phyloP scores from a whole-genome alignment of 2,888 invertebrate species.

The Hetaerina titia region DNA sequence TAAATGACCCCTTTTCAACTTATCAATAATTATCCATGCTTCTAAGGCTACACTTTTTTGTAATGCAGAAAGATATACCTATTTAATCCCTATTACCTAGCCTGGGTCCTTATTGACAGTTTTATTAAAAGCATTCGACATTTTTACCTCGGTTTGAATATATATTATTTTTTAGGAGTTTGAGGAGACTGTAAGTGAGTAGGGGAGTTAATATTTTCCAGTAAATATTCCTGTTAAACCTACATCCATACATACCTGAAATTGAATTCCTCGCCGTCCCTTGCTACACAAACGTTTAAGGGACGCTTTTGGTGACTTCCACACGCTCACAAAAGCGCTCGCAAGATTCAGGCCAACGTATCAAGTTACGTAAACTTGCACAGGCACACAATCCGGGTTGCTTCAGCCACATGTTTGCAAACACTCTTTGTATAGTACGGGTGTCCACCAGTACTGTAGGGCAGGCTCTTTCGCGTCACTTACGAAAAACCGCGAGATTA shows the following conservation, averaged over 20 bases:
- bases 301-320: background rate
- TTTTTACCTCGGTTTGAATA: too few relatives aligned
- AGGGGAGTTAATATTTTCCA: background rate
- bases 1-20: too few relatives aligned
- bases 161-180: too few relatives aligned
- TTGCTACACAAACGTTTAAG: background rate
- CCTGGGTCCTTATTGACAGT: too few relatives aligned
- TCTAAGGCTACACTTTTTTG: too few relatives aligned
- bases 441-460: background rate
- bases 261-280: constrained; percentile 17
- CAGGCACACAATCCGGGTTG: background rate
- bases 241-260: background rate
- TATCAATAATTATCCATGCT: too few relatives aligned
- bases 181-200: too few relatives aligned
- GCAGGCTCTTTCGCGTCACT: background rate
- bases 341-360: background rate
- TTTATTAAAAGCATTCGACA: too few relatives aligned
- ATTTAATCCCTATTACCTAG: too few relatives aligned
- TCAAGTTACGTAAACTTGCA: background rate
- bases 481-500: background rate
- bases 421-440: background rate
- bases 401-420: background rate
- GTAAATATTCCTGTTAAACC: background rate
- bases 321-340: background rate
- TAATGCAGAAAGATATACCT: too few relatives aligned